Percentiles rank a stretch among this genome's conserved stretches.
These are phyloP conservation scores for Acridotheres tristis DNA, from an alignment of 2,797 vertebrate species.

Conservation along the genomic window DNA sequence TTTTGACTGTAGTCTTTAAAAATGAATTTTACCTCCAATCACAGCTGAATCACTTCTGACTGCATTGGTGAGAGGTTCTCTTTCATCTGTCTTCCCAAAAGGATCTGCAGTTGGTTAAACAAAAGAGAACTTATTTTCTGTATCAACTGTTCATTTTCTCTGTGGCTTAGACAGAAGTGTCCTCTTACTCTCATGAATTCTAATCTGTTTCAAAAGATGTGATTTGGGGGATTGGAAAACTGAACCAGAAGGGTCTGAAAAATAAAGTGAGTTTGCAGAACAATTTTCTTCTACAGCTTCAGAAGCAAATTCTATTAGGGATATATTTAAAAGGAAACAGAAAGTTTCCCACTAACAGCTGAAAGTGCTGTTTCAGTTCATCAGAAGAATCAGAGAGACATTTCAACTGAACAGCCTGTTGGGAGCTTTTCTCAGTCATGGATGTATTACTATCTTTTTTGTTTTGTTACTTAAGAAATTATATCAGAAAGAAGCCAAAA, in stretches of 20 bases:
- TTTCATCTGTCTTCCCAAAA: slow-evolving; percentile 81
- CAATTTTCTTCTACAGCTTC: background rate
- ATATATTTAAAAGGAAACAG: background rate
- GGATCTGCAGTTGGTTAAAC: slow-evolving; percentile 73
- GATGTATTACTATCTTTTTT: background rate
- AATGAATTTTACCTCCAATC: slow-evolving; percentile 87
- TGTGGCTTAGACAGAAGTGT: background rate
- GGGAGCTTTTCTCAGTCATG: background rate
- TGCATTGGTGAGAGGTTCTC: slow-evolving; percentile 81
- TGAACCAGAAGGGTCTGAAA: background rate
- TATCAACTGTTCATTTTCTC: background rate
- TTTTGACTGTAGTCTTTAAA: background rate
- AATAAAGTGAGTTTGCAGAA: background rate
- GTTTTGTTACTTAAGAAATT: background rate
- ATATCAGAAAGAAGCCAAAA: background rate
- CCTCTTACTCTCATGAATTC: background rate
- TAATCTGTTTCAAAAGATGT: background rate
- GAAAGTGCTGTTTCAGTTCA: background rate
- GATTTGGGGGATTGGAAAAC: background rate
- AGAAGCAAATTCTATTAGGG: background rate
- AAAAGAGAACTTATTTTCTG: background rate
- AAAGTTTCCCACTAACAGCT: background rate
- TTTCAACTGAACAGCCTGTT: background rate
- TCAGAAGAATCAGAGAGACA: background rate
- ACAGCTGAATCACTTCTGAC: slow-evolving; percentile 88